Percentiles rank a stretch among this genome's conserved stretches.
Conservation (phyloP, 2,888 invertebrate species). For the Chorisops tibialis region DNA sequence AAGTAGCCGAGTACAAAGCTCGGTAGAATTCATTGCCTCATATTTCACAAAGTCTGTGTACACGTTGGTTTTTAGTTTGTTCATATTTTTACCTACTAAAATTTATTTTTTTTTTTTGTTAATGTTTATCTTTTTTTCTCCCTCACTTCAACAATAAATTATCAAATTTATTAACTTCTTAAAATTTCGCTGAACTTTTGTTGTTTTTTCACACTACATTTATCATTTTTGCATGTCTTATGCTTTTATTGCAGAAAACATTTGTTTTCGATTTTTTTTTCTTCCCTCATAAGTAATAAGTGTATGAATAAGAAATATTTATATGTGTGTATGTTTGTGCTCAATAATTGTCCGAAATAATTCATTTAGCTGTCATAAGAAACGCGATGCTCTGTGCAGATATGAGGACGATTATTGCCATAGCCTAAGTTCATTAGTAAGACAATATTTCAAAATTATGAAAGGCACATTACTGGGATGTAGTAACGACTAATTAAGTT, state of each 20-base stretch:
- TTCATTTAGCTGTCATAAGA: background rate
- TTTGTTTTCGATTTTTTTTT: background rate
- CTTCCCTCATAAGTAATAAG: background rate
- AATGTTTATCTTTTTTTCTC: background rate
- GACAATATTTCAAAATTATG: slow-evolving; percentile 1
- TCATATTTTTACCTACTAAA: background rate
- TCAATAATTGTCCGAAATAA: background rate
- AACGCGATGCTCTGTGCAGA: background rate
- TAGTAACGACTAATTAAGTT: slow-evolving; percentile 12
- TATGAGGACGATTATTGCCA: background rate
- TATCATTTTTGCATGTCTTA: slow-evolving; percentile 20
- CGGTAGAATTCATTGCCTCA: background rate
- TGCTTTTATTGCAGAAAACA: background rate
- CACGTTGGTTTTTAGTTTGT: slow-evolving; percentile 1
- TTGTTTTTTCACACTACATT: slow-evolving; percentile 16
- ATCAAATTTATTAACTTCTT: too few species aligned
- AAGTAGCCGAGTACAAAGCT: slow-evolving; percentile 50
- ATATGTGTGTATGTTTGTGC: background rate
- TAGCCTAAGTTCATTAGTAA: background rate
- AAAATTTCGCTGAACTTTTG: background rate
- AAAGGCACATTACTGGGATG: background rate
- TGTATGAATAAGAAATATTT: background rate
- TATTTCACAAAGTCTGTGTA: background rate
- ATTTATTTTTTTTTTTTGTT: background rate
- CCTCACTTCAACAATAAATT: too few species aligned